Conservation (phyloP, 2,888 invertebrate species). For the Lasius fuliginosus region DNA sequence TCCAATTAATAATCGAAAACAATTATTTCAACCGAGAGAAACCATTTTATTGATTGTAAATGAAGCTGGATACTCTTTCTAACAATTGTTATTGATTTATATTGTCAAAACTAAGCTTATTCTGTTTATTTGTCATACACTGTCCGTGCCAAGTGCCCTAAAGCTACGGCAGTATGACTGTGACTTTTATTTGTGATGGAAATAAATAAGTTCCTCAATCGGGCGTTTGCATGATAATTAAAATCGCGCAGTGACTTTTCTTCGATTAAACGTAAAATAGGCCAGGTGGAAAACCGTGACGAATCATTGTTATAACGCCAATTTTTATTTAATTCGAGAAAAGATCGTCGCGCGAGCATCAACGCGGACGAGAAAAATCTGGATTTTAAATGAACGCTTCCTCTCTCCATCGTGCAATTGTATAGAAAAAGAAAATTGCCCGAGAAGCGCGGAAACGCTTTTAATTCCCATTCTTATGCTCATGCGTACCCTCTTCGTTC, state of each 20-base stretch:
- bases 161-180: conserved; percentile 62
- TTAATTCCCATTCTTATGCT: conserved; percentile 63
- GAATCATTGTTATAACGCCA: conserved; percentile 39
- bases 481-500: conserved; percentile 6
- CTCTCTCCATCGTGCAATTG: conserved; percentile 46
- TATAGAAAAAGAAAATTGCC: conserved; percentile 60
- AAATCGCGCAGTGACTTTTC: conserved; percentile 65
- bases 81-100: conserved; percentile 60
- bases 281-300: conserved; percentile 53
- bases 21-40: conserved; percentile 45
- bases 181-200: conserved; percentile 61
- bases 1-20: conserved; percentile 50
- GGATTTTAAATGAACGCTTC: conserved; percentile 67
- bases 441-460: conserved; percentile 60
- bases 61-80: conserved; percentile 13
- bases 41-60: conserved; percentile 64
- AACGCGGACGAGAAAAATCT: conserved; percentile 64
- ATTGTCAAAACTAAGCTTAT: conserved; percentile 16
- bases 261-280: conserved; percentile 59
- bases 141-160: conserved; percentile 26
- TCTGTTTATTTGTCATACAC: background rate
- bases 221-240: conserved; percentile 67
- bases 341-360: conserved; percentile 41
- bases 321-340: conserved; percentile 55
- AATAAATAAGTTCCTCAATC: conserved; percentile 66